Evolutionary conservation across 1,140 invertebrate species (phyloP), one percentile per base, ranked within the genome.

Genomic region (Araneus ventricosus): DNA sequence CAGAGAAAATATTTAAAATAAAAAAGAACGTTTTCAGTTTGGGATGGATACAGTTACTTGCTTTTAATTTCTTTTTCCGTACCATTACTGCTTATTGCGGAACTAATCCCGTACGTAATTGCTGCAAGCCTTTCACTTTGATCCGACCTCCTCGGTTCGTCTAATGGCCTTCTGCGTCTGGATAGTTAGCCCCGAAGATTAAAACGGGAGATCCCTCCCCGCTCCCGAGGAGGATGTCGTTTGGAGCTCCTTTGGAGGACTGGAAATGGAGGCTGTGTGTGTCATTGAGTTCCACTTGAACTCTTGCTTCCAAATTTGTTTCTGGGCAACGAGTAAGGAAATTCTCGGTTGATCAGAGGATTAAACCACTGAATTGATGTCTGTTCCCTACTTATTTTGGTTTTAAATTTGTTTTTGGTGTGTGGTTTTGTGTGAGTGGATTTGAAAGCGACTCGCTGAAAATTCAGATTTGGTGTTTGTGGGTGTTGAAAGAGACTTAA

Each of bases 61-160:
- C 67, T 70, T 82, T 41, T 82, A 82, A 45, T 41, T 82, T 82
- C 24, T 45, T 82, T 41, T 41, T 27, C 37, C 79, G 41, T 45
- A 10, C 79, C 79, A 82, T 82, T 82, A 82, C 37, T 45, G 67
- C 67, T 70, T 14, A 45, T 22, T n/a, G 37, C 79, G 79, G 41
- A 82, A 82, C 79, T 82, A 82, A 82, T 82, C 79, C 79, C 39
- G 22, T n/a, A 5, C 79, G 20, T 82, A 82, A 82, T 41, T 82
- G 41, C 79, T 8, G 37, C 79, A 39, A 39, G n/a, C 75, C 27
- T 14, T 30, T 79, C 75, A 34, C 75, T 79, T 39, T 79, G 75
- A 79, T 79, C 75, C 75, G 22, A 8, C n/a, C 37, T 30, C 14
- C 30, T 39, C 34, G 27, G 20, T 17, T 27, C 75, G 1, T 82